Evolutionary conservation across 23 tunicate species (phyloP), one percentile per base, ranked within the genome.

Genomic region (Styela plicata): DNA sequence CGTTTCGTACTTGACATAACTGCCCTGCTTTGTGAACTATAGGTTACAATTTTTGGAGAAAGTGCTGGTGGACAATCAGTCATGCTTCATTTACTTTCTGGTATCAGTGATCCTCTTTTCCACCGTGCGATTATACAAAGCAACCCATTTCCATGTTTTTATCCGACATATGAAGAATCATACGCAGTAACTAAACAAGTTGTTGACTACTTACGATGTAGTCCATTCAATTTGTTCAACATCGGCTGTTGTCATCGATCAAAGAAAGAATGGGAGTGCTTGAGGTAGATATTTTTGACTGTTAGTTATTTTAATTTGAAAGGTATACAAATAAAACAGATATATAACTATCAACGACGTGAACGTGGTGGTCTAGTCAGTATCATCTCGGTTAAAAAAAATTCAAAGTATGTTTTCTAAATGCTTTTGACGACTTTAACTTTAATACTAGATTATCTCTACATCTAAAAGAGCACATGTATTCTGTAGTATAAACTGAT

Each of bases 41-140:
- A 89, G 94, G 85, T 89, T 10, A 89, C 94, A 3, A 84, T 89
- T 10, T 89, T 79, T 57, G 94, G 94, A 22, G 94, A 89, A 64
- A 89, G 94, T 71, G 94, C 94, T 7, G 94, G 94, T 1, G 94
- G 88, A 1, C 94, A 89, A 73, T 69, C 88, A 20, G 88, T 80
- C 30, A 86, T 82, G 20, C 70, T 89, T 36, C 94, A 89, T 64
- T 64, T 89, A 30, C 79, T 89, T 75, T 89, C 94, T 18, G 52
- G 78, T 22, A 82, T 89, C 31, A 89, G 94, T 28, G 88, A 79
- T 31, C 85, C 94, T 63, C 36, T 84, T 35, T 89, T 89, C 70
- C 71, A 63, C 2, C 83, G 79, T 44, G 94, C 74, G 2, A 74
- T 89, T 77, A 89, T 89, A 82, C 65, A 89, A 36, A 89, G 94